Evolutionary conservation across 2,797 vertebrate genomes (phyloP).

Genomic region (Rhynchotus rufescens): DNA sequence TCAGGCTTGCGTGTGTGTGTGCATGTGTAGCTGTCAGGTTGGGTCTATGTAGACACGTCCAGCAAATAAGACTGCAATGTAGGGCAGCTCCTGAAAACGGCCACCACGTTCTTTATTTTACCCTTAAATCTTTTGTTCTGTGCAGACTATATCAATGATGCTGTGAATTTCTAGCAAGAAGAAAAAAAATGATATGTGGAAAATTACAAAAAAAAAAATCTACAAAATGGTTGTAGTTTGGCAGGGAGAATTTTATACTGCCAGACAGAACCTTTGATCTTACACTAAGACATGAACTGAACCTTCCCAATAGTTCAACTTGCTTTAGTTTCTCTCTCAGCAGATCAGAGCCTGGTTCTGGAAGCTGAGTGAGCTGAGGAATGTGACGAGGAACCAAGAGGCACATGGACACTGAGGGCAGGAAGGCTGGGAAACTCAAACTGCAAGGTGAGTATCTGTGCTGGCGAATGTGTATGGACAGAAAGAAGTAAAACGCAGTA

Average conservation of each 20-base stretch:
- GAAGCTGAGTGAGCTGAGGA: not conserved
- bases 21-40: not conserved
- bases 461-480: not conserved
- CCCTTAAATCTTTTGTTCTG: not conserved
- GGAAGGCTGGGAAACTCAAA: not conserved
- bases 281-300: not conserved
- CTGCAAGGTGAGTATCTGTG: not conserved
- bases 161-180: not conserved
- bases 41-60: not conserved
- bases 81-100: not conserved
- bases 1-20: not conserved
- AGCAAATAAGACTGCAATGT: not conserved
- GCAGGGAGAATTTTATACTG: not conserved
- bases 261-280: not conserved
- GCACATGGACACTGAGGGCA: not conserved
- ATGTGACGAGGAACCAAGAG: not conserved
- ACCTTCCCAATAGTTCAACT: not conserved
- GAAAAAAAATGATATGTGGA: not conserved
- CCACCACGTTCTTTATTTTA: not conserved
- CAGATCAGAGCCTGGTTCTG: not conserved
- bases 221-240: not conserved
- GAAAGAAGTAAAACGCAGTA: not conserved
- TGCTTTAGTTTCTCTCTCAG: not conserved
- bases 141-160: not conserved
- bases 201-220: not conserved